Percentiles rank a stretch among this genome's conserved stretches.
These are phyloP conservation scores for Conus ventricosus DNA, from an alignment of 1,140 invertebrate genomes.

Conservation along the genomic window DNA sequence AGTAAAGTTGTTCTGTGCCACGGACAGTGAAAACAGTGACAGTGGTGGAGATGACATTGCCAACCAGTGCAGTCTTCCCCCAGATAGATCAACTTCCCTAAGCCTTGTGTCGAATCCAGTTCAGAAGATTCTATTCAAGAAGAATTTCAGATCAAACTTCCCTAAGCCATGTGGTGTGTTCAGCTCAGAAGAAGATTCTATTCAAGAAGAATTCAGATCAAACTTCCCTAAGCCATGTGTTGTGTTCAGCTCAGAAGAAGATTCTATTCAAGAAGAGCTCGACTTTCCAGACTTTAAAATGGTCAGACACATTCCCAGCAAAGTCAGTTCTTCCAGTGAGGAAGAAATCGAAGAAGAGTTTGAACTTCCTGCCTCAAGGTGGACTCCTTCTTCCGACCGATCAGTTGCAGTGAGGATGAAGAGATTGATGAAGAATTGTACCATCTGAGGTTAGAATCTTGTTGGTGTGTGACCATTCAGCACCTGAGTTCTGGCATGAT, in stretches of 20 bases:
- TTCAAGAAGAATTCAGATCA: neutral
- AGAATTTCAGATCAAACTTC: neutral
- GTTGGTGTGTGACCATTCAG: slow-evolving; percentile 2
- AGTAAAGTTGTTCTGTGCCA: slow-evolving; percentile 11
- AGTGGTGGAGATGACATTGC: neutral
- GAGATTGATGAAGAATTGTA: neutral
- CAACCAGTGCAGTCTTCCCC: neutral
- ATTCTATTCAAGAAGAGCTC: neutral
- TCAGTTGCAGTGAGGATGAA: neutral
- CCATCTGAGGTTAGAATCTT: neutral
- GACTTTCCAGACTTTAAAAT: neutral
- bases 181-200: neutral
- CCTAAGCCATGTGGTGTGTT: too few relatives aligned
- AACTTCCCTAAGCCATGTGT: too few relatives aligned
- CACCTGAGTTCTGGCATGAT: neutral
- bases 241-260: neutral
- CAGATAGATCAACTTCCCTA: neutral
- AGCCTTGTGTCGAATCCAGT: neutral
- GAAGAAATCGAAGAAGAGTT: neutral
- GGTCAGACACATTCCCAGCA: too few relatives aligned
- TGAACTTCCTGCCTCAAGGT: neutral
- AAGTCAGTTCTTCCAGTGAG: neutral
- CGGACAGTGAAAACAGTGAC: neutral
- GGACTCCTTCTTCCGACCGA: neutral
- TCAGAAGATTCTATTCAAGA: neutral